Percentiles rank a stretch among this genome's conserved stretches.
These are phyloP conservation scores for Charaxes varanes DNA, from an alignment of 1,140 invertebrate species.

Conservation along the genomic window DNA sequence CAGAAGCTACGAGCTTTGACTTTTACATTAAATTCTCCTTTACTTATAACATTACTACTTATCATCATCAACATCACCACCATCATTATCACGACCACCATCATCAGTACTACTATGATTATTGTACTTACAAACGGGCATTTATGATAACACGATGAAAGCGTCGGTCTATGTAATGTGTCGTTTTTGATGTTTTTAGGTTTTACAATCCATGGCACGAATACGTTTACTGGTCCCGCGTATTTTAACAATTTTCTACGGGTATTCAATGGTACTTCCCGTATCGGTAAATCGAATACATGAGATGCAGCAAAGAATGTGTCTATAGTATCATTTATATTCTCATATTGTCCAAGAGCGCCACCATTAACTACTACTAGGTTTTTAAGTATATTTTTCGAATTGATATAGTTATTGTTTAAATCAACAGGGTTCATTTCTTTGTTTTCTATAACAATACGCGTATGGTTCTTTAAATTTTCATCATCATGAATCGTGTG, in stretches of 20 bases:
- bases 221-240: conserved; percentile 40
- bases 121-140: conserved; percentile 52
- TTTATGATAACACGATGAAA: conserved; percentile 49
- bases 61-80: too few relatives aligned
- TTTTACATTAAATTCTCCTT: too few relatives aligned
- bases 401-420: background rate
- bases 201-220: conserved; percentile 36
- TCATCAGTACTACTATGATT: too few relatives aligned
- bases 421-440: background rate
- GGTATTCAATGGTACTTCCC: conserved; percentile 30
- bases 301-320: conserved; percentile 54
- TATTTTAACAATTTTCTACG: conserved; percentile 33
- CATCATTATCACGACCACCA: too few relatives aligned
- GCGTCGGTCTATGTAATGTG: conserved; percentile 35
- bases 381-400: conserved; percentile 20
- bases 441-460: background rate
- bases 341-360: conserved; percentile 25
- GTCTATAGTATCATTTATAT: conserved; percentile 45
- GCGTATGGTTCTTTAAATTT: background rate
- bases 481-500: conserved; percentile 3
- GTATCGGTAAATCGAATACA: conserved; percentile 40
- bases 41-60: too few relatives aligned
- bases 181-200: conserved; percentile 42
- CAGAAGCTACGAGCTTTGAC: too few relatives aligned
- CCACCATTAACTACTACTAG: conserved; percentile 35